phyloP scores from a whole-genome alignment of 2,888 invertebrate genomes.

The Tachina fera region DNA sequence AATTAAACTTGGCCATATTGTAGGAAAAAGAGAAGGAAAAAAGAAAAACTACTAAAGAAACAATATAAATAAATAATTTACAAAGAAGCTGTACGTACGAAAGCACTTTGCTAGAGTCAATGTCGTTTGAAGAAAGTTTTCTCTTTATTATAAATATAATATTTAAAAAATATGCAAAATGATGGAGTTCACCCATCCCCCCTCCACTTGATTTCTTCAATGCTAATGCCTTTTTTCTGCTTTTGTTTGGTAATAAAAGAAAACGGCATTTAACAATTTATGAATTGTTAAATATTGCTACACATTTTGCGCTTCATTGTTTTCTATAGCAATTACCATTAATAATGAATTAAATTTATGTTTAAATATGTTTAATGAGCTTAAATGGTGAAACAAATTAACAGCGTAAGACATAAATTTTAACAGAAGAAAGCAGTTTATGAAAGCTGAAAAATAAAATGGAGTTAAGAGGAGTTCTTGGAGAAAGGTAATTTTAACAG shows the following conservation, averaged over 20 bases:
- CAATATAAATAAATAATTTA: slow-evolving; percentile 49
- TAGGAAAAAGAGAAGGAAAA: neutral
- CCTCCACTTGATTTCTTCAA: neutral
- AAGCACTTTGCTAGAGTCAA: neutral
- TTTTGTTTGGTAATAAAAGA: slow-evolving; percentile 15
- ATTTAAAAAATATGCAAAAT: slow-evolving; percentile 54
- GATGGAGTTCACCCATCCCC: neutral
- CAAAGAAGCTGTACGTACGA: slow-evolving; percentile 46
- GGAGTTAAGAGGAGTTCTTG: neutral
- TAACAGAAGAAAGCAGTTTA: neutral
- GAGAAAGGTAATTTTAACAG: neutral
- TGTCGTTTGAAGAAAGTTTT: slow-evolving; percentile 31
- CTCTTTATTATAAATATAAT: slow-evolving; percentile 33
- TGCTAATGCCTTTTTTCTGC: neutral
- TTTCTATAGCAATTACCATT: slow-evolving; percentile 43
- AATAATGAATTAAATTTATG: slow-evolving; percentile 55
- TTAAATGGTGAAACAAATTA: slow-evolving; percentile 58
- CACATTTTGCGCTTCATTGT: slow-evolving; percentile 45
- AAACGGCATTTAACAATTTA: slow-evolving; percentile 44
- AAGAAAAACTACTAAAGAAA: slow-evolving; percentile 31
- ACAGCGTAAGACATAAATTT: slow-evolving; percentile 38
- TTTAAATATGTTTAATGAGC: slow-evolving; percentile 58
- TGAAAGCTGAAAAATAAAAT: neutral
- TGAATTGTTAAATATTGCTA: slow-evolving; percentile 13
- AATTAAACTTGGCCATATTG: neutral